Evolutionary conservation across 2,797 vertebrate species (phyloP).

Genomic region (Okamejei kenojei): DNA sequence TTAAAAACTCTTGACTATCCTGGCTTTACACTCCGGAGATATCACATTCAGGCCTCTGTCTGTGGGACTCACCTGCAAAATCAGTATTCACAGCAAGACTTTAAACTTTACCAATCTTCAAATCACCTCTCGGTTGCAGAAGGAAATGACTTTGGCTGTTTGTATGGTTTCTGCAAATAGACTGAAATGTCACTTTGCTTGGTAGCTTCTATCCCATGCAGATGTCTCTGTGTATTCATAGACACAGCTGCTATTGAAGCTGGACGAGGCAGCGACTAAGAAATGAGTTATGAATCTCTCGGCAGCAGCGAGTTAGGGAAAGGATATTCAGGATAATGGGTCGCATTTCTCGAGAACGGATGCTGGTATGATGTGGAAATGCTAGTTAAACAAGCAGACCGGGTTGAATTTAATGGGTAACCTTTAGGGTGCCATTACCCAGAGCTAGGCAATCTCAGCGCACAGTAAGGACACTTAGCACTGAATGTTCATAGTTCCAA

Average conservation of each 20-base stretch:
- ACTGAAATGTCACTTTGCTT: background rate
- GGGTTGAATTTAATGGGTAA: background rate
- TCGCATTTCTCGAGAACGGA: background rate
- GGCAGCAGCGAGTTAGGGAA: background rate
- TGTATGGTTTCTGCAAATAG: background rate
- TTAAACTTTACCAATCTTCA: background rate
- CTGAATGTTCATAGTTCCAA: background rate
- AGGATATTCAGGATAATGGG: background rate
- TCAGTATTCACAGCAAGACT: background rate
- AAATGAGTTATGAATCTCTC: too few species aligned
- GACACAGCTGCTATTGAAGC: background rate
- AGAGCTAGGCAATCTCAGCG: background rate
- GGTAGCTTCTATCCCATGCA: background rate
- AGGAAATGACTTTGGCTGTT: constrained; percentile 3
- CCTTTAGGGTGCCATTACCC: background rate
- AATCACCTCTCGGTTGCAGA: background rate
- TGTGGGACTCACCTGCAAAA: background rate
- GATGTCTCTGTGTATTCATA: background rate
- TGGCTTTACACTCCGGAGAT: background rate
- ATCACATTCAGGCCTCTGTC: background rate
- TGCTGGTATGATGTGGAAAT: background rate
- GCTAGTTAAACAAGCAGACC: background rate
- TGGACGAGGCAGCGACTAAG: background rate
- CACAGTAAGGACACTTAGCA: background rate
- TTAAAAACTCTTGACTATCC: too few species aligned